Conservation (phyloP, 2,113 vertebrate species). For the Camelus bactrianus region DNA sequence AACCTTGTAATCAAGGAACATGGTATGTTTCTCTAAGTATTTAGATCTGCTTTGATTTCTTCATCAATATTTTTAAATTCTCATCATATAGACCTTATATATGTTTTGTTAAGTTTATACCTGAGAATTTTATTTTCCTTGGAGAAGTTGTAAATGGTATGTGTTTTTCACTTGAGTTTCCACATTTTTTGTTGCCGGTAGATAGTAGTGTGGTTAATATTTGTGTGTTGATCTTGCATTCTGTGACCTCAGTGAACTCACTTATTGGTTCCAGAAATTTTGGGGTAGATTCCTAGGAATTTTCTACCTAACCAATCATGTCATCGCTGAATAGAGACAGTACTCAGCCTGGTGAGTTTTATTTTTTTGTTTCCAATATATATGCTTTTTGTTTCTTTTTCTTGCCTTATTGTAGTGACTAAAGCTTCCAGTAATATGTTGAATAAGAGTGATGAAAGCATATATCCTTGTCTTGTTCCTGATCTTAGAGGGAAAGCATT, state of each 20-base stretch:
- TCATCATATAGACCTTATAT: neutral
- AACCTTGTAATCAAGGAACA: neutral
- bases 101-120: neutral
- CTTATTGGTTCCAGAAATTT: neutral
- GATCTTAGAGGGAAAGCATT: neutral
- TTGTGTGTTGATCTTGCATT: neutral
- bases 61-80: neutral
- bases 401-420: neutral
- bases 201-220: neutral
- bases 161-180: neutral
- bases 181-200: neutral
- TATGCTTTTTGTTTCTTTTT: neutral
- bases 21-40: neutral
- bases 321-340: neutral
- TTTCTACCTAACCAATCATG: neutral
- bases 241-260: neutral
- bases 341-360: neutral
- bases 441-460: neutral
- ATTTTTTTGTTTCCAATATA: neutral
- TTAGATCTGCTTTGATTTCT: neutral
- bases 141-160: neutral
- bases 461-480: neutral
- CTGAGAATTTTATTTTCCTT: constrained; percentile 6
- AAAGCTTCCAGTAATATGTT: neutral
- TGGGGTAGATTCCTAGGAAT: neutral